phyloP scores from a whole-genome alignment of 2,888 invertebrate species.

The Ariolimax columbianus region DNA sequence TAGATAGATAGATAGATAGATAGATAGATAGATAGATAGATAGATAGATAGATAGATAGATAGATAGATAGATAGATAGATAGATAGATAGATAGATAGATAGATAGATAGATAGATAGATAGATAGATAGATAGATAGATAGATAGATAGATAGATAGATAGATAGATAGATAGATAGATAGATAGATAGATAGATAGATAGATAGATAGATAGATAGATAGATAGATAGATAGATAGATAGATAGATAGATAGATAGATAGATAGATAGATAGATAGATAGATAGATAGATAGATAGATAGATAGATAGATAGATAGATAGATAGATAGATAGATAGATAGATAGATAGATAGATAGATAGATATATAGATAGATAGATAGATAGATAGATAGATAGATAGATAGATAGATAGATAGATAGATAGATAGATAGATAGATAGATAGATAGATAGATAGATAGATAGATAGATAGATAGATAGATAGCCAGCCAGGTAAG shows the following conservation, averaged over 20 bases:
- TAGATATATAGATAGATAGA: too few relatives aligned
- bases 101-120: too few relatives aligned
- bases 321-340: background rate
- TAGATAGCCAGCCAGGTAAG: constrained; percentile 1
- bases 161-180: constrained; percentile 2
- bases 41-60: background rate
- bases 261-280: constrained; percentile 23
- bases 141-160: background rate
- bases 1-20: too few relatives aligned
- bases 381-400: constrained; percentile 1
- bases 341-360: background rate
- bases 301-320: background rate
- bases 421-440: constrained; percentile 25
- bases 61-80: background rate
- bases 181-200: constrained; percentile 6
- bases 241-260: constrained; percentile 25
- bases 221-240: constrained; percentile 25
- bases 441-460: constrained; percentile 29
- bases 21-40: background rate
- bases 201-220: constrained; percentile 11
- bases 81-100: too few relatives aligned
- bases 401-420: constrained; percentile 18
- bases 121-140: background rate
- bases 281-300: constrained; percentile 1
- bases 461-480: constrained; percentile 29